These are phyloP conservation scores for Lepisosteus oculatus DNA, from an alignment of 2,113 vertebrate genomes.

Conservation along the genomic window DNA sequence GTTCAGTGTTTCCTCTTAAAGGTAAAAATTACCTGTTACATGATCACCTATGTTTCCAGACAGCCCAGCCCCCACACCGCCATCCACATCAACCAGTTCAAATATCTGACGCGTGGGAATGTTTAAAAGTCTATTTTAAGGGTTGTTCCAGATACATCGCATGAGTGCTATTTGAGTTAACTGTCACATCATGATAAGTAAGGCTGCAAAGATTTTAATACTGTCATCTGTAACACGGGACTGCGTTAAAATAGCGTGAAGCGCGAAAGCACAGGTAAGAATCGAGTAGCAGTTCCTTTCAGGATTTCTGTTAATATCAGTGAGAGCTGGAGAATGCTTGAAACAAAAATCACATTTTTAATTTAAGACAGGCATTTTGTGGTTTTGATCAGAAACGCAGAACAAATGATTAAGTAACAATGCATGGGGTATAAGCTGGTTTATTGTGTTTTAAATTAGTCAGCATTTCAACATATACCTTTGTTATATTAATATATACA, in stretches of 20 bases:
- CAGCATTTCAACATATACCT: slow-evolving; percentile 10
- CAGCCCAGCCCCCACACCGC: slow-evolving; percentile 9
- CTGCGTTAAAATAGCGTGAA: not conserved
- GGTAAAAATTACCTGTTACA: slow-evolving; percentile 50
- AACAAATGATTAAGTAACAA: not conserved
- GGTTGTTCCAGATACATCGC: slow-evolving; percentile 22
- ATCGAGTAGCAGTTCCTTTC: too few relatives aligned
- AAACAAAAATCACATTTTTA: too few relatives aligned
- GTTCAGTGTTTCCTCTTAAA: slow-evolving; percentile 47
- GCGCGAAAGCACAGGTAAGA: too few relatives aligned
- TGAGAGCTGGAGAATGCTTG: too few relatives aligned
- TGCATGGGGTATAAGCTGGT: not conserved
- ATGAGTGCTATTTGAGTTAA: slow-evolving; percentile 32
- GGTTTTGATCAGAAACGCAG: too few relatives aligned
- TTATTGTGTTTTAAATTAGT: slow-evolving; percentile 11
- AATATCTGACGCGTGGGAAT: slow-evolving; percentile 26
- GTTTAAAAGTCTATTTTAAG: slow-evolving; percentile 57
- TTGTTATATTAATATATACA: slow-evolving; percentile 18
- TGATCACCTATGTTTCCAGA: slow-evolving; percentile 30
- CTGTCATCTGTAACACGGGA: not conserved
- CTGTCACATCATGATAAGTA: slow-evolving; percentile 21
- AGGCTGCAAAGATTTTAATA: slow-evolving; percentile 22
- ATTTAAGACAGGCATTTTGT: too few relatives aligned
- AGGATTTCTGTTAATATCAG: too few relatives aligned
- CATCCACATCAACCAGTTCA: slow-evolving; percentile 24